Evolutionary conservation across 2,113 vertebrate genomes (phyloP).

Genomic region (Rhadina sibilatrix): DNA sequence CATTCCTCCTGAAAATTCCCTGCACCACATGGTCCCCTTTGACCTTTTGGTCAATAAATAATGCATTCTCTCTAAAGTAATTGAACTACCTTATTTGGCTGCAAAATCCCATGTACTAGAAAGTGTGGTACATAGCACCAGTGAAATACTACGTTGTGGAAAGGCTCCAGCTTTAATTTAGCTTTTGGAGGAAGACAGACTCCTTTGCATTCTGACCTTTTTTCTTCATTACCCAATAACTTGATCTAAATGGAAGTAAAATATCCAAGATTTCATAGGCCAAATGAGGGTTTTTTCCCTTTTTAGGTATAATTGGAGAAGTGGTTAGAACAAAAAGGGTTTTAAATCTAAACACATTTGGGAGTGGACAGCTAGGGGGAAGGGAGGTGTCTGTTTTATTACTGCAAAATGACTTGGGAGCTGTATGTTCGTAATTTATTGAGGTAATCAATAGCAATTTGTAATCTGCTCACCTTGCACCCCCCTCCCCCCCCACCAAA

Average conservation of each 20-base stretch:
- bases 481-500: too few species aligned
- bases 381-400: neutral
- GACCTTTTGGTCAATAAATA: slow-evolving; percentile 71
- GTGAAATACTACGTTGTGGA: slow-evolving; percentile 45
- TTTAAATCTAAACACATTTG: neutral
- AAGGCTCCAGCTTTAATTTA: neutral
- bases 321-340: neutral
- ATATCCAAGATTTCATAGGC: neutral
- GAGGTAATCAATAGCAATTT: neutral
- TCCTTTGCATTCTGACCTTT: neutral
- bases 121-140: slow-evolving; percentile 9
- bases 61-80: slow-evolving; percentile 45
- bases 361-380: neutral
- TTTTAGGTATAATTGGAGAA: neutral
- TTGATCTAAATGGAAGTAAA: neutral
- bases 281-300: neutral
- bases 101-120: slow-evolving; percentile 27
- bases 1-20: slow-evolving; percentile 46
- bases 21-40: slow-evolving; percentile 52
- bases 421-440: neutral
- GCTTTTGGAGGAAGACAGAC: neutral
- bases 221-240: neutral
- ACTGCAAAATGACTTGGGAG: neutral
- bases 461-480: neutral
- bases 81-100: slow-evolving; percentile 37